Base-by-base conservation (phyloP, 2,113 vertebrate species). In the Xiphophorus couchianus region DNA sequence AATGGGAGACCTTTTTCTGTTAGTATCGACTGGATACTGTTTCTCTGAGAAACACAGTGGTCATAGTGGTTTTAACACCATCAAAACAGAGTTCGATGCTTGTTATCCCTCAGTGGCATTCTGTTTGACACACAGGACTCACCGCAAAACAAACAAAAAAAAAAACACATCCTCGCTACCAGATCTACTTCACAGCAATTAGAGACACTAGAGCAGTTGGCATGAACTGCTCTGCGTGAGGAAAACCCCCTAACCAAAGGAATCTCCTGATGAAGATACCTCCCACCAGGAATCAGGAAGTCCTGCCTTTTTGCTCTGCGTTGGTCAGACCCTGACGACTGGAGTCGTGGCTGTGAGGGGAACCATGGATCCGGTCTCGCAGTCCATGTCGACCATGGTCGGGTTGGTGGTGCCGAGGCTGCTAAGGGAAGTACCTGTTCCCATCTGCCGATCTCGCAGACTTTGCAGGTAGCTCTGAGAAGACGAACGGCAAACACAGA, bases 381-480 rank as follows among this genome's bases (percentile, higher is more conserved):
- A 96, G 90, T 96, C 95, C 82, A 96, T 74, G 84, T 96, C 96
- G 68, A 96, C 92, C 72, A 91, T 58, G 48, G 94, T 93, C 80
- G 94, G 93, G 83, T 94, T 94, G 72, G 80, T 31, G 11, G 95
- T 91, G 77, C 90, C 91, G 74, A 93, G 84, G 84, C 95, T 96
- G 92, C 94, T 96, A 91, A 94, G 90, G 54, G 95, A 95, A 63
- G 91, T 92, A 35, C 92, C 90, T 13, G 95, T 95, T 87, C 94
- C 95, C 86, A 91, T 94, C 54, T 96, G 96, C 64, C 88, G 93
- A 67, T 97, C 96, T 77, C 91, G 94, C 78, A 97, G 93, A 90
- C 96, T 97, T 94, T 96, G 96, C 70, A 97, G 94, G 90, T 96
- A 97, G 89, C 96, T 96, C 96, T 96, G 84, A 44, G 74, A 39